Evolutionary conservation across 1,140 invertebrate species (phyloP).

Genomic region (Chrysomallon squamiferum): DNA sequence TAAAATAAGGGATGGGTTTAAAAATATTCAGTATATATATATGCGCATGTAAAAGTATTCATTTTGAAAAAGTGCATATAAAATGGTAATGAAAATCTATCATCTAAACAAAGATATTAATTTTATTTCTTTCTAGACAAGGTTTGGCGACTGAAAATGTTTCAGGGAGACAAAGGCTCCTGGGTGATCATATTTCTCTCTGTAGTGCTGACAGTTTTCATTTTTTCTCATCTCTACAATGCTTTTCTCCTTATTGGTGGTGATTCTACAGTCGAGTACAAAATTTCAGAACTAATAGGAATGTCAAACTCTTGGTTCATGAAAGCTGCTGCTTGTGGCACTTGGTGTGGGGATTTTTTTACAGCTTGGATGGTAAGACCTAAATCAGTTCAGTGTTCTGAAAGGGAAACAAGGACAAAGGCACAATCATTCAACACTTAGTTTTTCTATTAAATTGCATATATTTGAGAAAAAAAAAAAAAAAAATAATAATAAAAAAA

Average conservation of each 20-base stretch:
- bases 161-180: constrained; percentile 68
- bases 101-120: no score
- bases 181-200: constrained; percentile 70
- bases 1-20: no score
- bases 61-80: no score
- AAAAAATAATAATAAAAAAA: no score
- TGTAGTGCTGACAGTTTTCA: constrained; percentile 65
- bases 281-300: constrained; percentile 60
- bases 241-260: constrained; percentile 62
- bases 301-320: constrained; percentile 64
- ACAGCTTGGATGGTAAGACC: constrained; percentile 66
- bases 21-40: no score
- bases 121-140: constrained; percentile 55
- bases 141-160: constrained; percentile 68
- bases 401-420: no score
- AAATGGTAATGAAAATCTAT: no score
- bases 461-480: no score
- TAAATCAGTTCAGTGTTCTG: no score
- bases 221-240: constrained; percentile 69
- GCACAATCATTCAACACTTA: not conserved
- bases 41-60: no score
- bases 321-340: constrained; percentile 69
- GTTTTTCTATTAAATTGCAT: not conserved
- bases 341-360: constrained; percentile 70
- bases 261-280: constrained; percentile 57